Conservation (phyloP, 2,113 vertebrate genomes). For the Pelobates fuscus region DNA sequence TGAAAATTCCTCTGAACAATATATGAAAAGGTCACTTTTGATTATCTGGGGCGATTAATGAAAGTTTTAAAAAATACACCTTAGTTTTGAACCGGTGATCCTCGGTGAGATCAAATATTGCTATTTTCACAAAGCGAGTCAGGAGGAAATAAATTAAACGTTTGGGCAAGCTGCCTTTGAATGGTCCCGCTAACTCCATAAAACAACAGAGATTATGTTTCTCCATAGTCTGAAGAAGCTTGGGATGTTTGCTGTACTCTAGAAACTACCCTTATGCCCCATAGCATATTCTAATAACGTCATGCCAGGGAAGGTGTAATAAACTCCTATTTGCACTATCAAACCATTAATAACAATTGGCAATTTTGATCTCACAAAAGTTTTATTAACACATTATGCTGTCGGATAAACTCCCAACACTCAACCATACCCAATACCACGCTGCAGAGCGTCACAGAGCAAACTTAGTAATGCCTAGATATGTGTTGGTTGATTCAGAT, state of each 20-base stretch:
- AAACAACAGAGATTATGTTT: slow-evolving; percentile 21
- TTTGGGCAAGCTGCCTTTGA: slow-evolving; percentile 20
- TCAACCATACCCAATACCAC: no score
- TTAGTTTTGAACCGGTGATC: slow-evolving; percentile 1
- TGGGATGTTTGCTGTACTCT: not conserved
- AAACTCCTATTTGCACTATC: no score
- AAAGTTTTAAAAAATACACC: slow-evolving; percentile 15
- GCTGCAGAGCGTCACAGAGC: no score
- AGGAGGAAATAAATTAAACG: slow-evolving; percentile 24
- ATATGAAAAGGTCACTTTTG: slow-evolving; percentile 1
- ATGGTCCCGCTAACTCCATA: not conserved
- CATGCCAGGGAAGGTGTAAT: no score
- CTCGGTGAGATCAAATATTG: not conserved
- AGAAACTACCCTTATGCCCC: slow-evolving; percentile 23
- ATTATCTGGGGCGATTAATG: slow-evolving; percentile 22
- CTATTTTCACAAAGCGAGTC: not conserved
- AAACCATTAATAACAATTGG: no score
- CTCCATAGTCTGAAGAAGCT: not conserved
- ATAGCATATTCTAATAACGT: not conserved
- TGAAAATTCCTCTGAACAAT: no score
- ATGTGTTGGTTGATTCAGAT: no score
- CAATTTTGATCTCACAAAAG: no score
- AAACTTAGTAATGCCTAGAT: no score
- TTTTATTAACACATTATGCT: no score
- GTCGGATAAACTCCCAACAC: no score